Percentiles rank a stretch among this genome's conserved stretches.
Conservation (phyloP, 2,797 vertebrate species). For the Philypnodon macrostomus region DNA sequence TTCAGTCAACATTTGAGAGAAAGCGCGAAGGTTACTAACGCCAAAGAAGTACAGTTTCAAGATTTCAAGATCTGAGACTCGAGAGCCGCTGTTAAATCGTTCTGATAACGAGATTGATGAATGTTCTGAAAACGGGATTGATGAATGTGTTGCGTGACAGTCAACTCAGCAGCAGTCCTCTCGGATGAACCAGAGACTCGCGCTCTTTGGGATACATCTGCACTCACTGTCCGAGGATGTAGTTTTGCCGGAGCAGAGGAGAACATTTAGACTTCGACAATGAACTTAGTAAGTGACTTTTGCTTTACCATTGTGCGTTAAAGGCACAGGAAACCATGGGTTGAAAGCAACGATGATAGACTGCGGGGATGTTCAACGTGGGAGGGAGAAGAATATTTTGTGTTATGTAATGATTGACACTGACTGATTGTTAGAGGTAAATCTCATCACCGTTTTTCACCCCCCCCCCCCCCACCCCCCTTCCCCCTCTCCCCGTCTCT, state of each 20-base stretch:
- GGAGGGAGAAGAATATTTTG: slow-evolving; percentile 61
- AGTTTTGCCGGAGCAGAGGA: slow-evolving; percentile 35
- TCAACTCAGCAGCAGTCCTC: slow-evolving; percentile 25
- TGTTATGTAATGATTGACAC: slow-evolving; percentile 73
- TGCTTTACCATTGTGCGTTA: slow-evolving; percentile 49
- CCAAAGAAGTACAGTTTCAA: slow-evolving; percentile 35
- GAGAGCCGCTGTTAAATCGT: slow-evolving; percentile 7
- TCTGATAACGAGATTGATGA: slow-evolving; percentile 11
- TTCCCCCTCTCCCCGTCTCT: slow-evolving; percentile 18
- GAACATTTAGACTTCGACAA: slow-evolving; percentile 37
- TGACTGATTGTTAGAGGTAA: slow-evolving; percentile 54
- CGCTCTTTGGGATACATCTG: slow-evolving; percentile 26
- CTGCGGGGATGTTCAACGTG: slow-evolving; percentile 66
- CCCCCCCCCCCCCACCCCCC: slow-evolving; percentile 24
- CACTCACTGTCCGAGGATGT: slow-evolving; percentile 45
- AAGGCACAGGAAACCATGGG: slow-evolving; percentile 64
- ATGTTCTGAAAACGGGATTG: slow-evolving; percentile 13
- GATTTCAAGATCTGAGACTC: slow-evolving; percentile 7
- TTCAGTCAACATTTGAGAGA: slow-evolving; percentile 37
- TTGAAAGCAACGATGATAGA: slow-evolving; percentile 58
- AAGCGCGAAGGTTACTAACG: slow-evolving; percentile 10
- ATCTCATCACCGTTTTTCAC: slow-evolving; percentile 27
- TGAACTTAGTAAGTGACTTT: slow-evolving; percentile 48
- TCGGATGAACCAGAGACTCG: slow-evolving; percentile 34
- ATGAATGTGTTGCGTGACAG: slow-evolving; percentile 43